Evolutionary conservation across 2,888 invertebrate genomes (phyloP), one percentile per base, ranked within the genome.

Genomic region (Nephrotoma appendiculata): DNA sequence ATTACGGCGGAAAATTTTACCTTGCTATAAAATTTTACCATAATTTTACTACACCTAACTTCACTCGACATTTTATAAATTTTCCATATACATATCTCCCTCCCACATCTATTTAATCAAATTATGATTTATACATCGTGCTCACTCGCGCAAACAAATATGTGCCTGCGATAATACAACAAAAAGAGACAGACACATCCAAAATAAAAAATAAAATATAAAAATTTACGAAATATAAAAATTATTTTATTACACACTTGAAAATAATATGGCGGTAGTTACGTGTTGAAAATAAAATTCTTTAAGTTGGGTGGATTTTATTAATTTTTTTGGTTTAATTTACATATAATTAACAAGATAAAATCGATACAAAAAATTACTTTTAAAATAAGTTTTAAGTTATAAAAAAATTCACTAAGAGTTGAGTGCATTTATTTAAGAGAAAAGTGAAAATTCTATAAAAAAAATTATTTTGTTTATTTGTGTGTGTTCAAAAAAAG

Each of bases 221-320:
- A 44, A 44, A 44, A 31, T 31, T 31, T 31, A 44, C 44, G 44
- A 44, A 44, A 44, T 31, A 71, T 31, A 71, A 31, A 31, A 31
- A 71, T 71, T 31, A 31, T 71, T 71, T 71, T 71, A 71, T 71
- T 71, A 71, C 71, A 71, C 71, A 71, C 71, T 71, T 71, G 71
- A 71, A 71, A 71, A 71, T 57, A 86, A 52, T 86, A 86, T 86
- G 86, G 86, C 86, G 86, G 48, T 86, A 86, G 86, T 86, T 86
- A 86, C 86, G 86, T 86, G 86, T 86, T 86, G 44, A 43, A 84
- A 42, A 41, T 83, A 84, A 42, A 86, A 41, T 44, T 86, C 71
- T 71, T 71, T 19, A 19, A 48, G 44, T 86, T 86, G 86, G 86
- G 86, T 45, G 86, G 86, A 86, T 86, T 86, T 15, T 45, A 86